Evolutionary conservation across 1,140 invertebrate genomes (phyloP).

Genomic region (Scylla paramamosain): DNA sequence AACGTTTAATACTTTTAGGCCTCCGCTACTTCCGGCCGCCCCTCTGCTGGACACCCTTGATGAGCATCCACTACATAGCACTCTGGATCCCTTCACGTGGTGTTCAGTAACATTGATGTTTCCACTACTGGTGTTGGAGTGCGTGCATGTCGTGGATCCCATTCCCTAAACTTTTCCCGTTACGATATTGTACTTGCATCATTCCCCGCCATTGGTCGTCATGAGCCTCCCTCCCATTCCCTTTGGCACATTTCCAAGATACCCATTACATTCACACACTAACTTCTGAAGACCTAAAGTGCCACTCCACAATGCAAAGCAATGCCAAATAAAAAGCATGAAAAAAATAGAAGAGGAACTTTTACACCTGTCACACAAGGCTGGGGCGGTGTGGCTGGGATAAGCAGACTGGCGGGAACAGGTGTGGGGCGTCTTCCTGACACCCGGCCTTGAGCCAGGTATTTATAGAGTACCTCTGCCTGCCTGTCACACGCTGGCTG

Average conservation of each 20-base stretch:
- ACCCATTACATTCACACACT: neutral
- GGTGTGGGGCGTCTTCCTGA: constrained; percentile 21
- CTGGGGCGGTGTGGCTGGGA: neutral
- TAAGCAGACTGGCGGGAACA: constrained; percentile 8
- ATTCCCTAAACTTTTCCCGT: neutral
- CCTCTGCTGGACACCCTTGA: too few relatives aligned
- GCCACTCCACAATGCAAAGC: constrained; percentile 8
- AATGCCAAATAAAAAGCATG: neutral
- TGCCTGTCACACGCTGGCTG: constrained; percentile 17
- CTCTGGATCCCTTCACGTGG: too few relatives aligned
- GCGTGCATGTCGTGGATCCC: neutral
- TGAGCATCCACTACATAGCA: too few relatives aligned
- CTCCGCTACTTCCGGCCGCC: too few relatives aligned
- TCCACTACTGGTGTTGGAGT: too few relatives aligned
- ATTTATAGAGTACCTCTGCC: constrained; percentile 38
- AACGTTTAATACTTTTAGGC: neutral
- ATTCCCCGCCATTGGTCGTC: neutral
- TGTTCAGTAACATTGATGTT: too few relatives aligned
- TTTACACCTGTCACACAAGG: neutral
- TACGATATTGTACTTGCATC: neutral
- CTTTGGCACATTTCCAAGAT: neutral
- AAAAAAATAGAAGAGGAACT: neutral
- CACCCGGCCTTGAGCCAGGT: constrained; percentile 37
- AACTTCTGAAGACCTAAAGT: neutral
- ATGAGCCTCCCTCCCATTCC: neutral